These are phyloP conservation scores for Heliconius himera DNA, from an alignment of 1,140 invertebrate genomes.

Conservation along the genomic window DNA sequence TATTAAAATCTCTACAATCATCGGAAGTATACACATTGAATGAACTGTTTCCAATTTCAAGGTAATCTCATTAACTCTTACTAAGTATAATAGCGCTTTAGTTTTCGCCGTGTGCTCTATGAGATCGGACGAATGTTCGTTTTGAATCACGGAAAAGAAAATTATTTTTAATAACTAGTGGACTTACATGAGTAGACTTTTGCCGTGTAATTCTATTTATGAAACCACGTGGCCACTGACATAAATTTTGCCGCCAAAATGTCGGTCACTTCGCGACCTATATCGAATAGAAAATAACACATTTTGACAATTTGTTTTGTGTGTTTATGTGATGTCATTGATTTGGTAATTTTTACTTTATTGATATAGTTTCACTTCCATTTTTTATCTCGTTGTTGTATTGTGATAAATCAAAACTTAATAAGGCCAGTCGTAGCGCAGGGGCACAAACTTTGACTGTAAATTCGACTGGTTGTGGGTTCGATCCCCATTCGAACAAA, in stretches of 20 bases:
- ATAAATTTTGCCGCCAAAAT: constrained; percentile 68
- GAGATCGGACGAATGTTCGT: constrained; percentile 35
- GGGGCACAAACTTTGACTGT: too few relatives aligned
- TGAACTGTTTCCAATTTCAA: constrained; percentile 41
- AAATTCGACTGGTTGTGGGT: too few relatives aligned
- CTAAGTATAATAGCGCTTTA: constrained; percentile 42
- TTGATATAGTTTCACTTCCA: constrained; percentile 36
- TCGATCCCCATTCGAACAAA: too few relatives aligned
- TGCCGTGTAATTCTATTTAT: neutral
- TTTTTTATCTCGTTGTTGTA: constrained; percentile 26
- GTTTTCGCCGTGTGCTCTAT: constrained; percentile 52
- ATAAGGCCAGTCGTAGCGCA: too few relatives aligned
- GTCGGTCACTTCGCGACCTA: constrained; percentile 55
- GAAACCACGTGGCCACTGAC: constrained; percentile 44
- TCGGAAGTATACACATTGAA: constrained; percentile 28
- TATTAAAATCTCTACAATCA: constrained; percentile 14
- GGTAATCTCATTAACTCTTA: constrained; percentile 50
- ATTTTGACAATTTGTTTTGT: constrained; percentile 45
- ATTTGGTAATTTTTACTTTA: constrained; percentile 51
- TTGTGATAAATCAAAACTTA: too few relatives aligned
- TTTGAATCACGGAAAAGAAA: neutral
- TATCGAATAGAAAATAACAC: constrained; percentile 49
- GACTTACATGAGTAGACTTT: neutral
- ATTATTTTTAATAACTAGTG: neutral
- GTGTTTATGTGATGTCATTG: constrained; percentile 52